A percentile compares a stretch with the other conserved stretches of the same genome.
Conservation (phyloP, 2,888 invertebrate species). For the Leucoma salicis region DNA sequence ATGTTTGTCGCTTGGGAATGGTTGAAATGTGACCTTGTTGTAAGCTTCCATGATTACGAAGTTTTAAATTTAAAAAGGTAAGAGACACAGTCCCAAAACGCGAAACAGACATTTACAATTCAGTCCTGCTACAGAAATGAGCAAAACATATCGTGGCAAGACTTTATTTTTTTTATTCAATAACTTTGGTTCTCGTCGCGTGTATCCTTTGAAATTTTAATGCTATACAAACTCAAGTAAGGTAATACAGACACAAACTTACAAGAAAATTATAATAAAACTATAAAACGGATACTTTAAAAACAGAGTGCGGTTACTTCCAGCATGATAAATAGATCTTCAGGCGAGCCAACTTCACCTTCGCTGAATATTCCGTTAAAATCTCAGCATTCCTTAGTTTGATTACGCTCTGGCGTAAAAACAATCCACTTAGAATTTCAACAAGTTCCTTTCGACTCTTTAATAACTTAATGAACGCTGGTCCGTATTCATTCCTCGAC, state of each 20-base stretch:
- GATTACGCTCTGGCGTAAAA: constrained; percentile 61
- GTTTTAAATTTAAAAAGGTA: no score
- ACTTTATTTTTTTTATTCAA: neutral
- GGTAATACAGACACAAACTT: neutral
- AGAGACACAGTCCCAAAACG: no score
- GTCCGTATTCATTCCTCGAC: constrained; percentile 34
- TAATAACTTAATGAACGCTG: constrained; percentile 67
- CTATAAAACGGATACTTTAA: constrained; percentile 25
- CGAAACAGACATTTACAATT: no score
- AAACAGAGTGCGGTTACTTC: constrained; percentile 37
- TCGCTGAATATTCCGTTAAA: constrained; percentile 46
- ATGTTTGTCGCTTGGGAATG: neutral
- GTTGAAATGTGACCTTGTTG: no score
- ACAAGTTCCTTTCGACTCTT: constrained; percentile 45
- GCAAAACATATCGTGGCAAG: neutral
- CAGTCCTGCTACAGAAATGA: neutral
- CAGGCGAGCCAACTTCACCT: constrained; percentile 35
- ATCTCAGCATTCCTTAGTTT: constrained; percentile 49
- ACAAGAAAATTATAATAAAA: constrained; percentile 24
- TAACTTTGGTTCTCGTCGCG: neutral
- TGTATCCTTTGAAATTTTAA: neutral
- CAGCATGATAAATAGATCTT: constrained; percentile 42
- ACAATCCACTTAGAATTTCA: constrained; percentile 58
- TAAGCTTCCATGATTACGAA: no score
- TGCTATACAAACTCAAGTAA: neutral